Percentiles rank a stretch among this genome's conserved stretches.
Conservation (phyloP, 2,797 vertebrate genomes). For the Megalops cyprinoides region DNA sequence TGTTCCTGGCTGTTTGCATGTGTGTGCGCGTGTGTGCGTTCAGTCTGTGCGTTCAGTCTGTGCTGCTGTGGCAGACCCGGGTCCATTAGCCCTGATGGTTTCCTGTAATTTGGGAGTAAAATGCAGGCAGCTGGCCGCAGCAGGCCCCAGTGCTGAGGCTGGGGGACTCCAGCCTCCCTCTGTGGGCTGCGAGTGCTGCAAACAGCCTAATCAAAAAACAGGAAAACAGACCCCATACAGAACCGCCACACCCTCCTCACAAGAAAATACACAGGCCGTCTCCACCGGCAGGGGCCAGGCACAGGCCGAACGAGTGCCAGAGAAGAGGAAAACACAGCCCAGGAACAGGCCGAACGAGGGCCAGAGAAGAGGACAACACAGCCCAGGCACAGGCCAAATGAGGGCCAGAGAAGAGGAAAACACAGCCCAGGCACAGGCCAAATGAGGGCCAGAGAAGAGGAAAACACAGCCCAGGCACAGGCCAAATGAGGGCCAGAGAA, state of each 20-base stretch:
- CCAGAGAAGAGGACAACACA: not conserved
- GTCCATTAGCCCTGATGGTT: conserved; percentile 49
- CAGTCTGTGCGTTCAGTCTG: not conserved
- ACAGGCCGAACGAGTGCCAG: not conserved
- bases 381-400: not conserved
- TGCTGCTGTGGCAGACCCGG: conserved; percentile 37
- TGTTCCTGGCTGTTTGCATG: not conserved
- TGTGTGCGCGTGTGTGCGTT: not conserved
- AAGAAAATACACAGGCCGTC: no score
- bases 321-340: not conserved
- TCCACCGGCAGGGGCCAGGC: no score
- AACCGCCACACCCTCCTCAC: no score
- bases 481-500: no score
- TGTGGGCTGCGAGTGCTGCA: not conserved
- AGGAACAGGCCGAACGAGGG: not conserved
- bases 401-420: not conserved
- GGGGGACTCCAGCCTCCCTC: not conserved
- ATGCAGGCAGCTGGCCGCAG: conserved; percentile 14
- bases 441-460: no score
- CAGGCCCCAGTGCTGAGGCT: no score
- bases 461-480: no score
- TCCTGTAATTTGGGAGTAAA: conserved; percentile 56
- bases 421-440: not conserved
- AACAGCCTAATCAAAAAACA: no score
- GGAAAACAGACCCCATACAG: not conserved